phyloP scores from a whole-genome alignment of 2,888 invertebrate genomes.

The Ennomos fuscantarius region DNA sequence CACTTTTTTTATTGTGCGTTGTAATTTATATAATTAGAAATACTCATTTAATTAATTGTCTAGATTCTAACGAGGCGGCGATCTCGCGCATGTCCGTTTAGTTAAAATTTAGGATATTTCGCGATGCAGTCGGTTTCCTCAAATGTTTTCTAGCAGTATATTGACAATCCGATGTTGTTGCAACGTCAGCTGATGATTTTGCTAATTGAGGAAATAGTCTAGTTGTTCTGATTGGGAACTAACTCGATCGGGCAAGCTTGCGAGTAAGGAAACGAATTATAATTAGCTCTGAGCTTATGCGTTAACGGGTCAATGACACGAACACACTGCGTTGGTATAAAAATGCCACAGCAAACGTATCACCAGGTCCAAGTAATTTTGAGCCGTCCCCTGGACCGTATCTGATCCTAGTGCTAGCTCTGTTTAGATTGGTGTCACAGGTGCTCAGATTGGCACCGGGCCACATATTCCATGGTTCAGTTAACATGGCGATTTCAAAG shows the following conservation, averaged over 20 bases:
- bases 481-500: slow-evolving; percentile 19
- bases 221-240: slow-evolving; percentile 31
- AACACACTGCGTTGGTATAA: slow-evolving; percentile 57
- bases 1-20: slow-evolving; percentile 18
- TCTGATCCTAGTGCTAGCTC: slow-evolving; percentile 40
- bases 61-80: slow-evolving; percentile 14
- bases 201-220: slow-evolving; percentile 42
- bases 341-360: slow-evolving; percentile 51
- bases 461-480: slow-evolving; percentile 51
- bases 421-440: slow-evolving; percentile 47
- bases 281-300: slow-evolving; percentile 75
- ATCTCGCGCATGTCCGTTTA: slow-evolving; percentile 11
- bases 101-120: slow-evolving; percentile 22
- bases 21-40: slow-evolving; percentile 18
- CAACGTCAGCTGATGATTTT: slow-evolving; percentile 30
- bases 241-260: slow-evolving; percentile 38
- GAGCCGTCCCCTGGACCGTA: slow-evolving; percentile 44
- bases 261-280: slow-evolving; percentile 70
- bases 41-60: slow-evolving; percentile 19
- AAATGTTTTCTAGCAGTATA: slow-evolving; percentile 9
- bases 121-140: slow-evolving; percentile 11
- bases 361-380: slow-evolving; percentile 51
- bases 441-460: slow-evolving; percentile 59
- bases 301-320: slow-evolving; percentile 81
- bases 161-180: slow-evolving; percentile 23